These are phyloP conservation scores for Heloderma charlesbogerti DNA, from an alignment of 2,113 vertebrate genomes.

Conservation along the genomic window DNA sequence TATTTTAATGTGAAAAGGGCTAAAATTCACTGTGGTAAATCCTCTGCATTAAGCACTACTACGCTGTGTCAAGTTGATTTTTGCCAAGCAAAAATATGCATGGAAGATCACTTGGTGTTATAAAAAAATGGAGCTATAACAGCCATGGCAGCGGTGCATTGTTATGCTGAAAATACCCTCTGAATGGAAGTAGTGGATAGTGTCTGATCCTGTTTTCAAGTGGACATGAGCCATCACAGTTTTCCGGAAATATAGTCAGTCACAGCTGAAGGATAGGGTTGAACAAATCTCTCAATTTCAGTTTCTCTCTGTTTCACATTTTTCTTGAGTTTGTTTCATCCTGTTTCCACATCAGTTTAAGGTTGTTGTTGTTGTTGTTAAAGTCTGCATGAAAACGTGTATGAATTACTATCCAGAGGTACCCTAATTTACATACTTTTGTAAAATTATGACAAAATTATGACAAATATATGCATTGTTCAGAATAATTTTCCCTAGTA, in stretches of 20 bases:
- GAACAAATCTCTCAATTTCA: too few species aligned
- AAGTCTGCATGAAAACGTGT: too few species aligned
- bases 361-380: too few species aligned
- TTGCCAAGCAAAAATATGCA: slow-evolving; percentile 28
- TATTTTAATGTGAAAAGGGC: background rate
- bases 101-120: slow-evolving; percentile 11
- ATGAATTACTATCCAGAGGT: too few species aligned
- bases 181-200: slow-evolving; percentile 51
- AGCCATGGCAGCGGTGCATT: slow-evolving; percentile 18
- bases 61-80: background rate
- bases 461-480: too few species aligned
- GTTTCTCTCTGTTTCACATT: too few species aligned
- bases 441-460: too few species aligned
- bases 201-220: slow-evolving; percentile 60
- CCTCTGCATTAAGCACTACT: background rate
- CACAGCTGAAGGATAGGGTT: background rate
- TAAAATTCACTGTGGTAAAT: slow-evolving; percentile 9
- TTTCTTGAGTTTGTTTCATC: too few species aligned
- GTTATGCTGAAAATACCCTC: slow-evolving; percentile 50
- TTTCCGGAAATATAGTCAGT: slow-evolving; percentile 35
- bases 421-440: too few species aligned
- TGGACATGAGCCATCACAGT: slow-evolving; percentile 43
- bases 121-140: slow-evolving; percentile 41
- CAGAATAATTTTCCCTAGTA: too few species aligned
- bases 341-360: too few species aligned